Evolutionary conservation across 2,113 vertebrate genomes (phyloP), one percentile per base, ranked within the genome.

Genomic region (Osmerus eperlanus): DNA sequence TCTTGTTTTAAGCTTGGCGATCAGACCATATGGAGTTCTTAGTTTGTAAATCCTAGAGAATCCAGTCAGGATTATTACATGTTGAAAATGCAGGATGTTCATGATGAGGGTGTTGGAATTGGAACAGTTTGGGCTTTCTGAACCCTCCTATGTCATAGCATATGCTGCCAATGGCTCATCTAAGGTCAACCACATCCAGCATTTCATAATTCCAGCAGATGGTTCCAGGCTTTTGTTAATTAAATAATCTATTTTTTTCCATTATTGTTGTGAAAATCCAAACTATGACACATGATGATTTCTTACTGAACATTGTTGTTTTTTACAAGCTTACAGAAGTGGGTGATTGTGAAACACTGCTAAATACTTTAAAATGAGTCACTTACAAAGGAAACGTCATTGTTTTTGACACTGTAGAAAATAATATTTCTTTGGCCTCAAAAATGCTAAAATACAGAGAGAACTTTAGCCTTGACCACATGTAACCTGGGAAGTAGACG

Each of bases 191-290:
- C 83, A 79, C 79, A 81, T 78, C 86, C 25, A 81, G 51, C 79
- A 74, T 87, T 88, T 90, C 75, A 85, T 88, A 83, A 73, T 4
- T 61, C 65, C 78, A 79, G 79, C 90, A 92, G 91, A 91, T 91
- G 89, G 87, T 74, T 47, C 41, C 41, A 3, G 76, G 78, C 79
- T 80, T 80, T 87, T 82, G 73, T 84, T 85, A 77, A 88, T 86
- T 84, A 87, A 81, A 85, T 82, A 28, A 78, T 77, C 74, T 81
- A 1, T 56, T 18, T 56, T 19, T 19, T n/a, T 3, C 0, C 9
- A 47, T 47, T 47, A 47, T 47, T 47, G 9, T 47, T 47, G 9
- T 47, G 41, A 47, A 47, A 47, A 47, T 47, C 41, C 41, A 47
- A 47, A 47, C 41, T 47, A 47, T 47, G 41, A 47, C 41, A 47